Conservation (phyloP, 2,113 vertebrate genomes). For the Bucco capensis region DNA sequence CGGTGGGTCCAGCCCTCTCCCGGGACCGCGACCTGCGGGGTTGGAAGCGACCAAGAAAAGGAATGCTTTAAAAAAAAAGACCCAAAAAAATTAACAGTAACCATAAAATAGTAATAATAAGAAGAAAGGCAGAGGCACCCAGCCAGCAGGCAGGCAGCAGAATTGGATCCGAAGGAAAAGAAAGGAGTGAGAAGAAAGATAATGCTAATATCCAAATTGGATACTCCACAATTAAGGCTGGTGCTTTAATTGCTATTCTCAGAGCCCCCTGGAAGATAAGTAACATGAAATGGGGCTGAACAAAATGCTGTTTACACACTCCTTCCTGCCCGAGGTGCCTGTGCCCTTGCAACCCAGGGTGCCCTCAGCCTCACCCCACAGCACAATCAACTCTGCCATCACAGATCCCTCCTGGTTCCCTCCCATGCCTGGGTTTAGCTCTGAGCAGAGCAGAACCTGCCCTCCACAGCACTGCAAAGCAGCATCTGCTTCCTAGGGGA, state of each 20-base stretch:
- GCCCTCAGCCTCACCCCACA: background rate
- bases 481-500: background rate
- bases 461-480: background rate
- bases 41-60: background rate
- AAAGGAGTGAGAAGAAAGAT: background rate
- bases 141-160: background rate
- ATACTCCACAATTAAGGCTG: slow-evolving; percentile 17
- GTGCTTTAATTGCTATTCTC: slow-evolving; percentile 32
- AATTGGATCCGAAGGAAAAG: background rate
- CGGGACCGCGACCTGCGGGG: background rate
- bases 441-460: background rate
- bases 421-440: background rate
- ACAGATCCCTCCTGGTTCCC: rapidly evolving
- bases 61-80: background rate
- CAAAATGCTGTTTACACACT: background rate
- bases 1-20: background rate
- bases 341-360: background rate
- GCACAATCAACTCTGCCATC: rapidly evolving
- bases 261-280: background rate
- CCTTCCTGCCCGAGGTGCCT: background rate
- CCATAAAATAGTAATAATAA: slow-evolving; percentile 8
- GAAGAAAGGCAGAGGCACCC: background rate
- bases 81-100: background rate
- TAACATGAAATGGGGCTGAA: background rate
- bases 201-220: slow-evolving; percentile 11